Evolutionary conservation across 1,140 invertebrate genomes (phyloP), one percentile per base, ranked within the genome.

Genomic region (Glossosoma conforme): DNA sequence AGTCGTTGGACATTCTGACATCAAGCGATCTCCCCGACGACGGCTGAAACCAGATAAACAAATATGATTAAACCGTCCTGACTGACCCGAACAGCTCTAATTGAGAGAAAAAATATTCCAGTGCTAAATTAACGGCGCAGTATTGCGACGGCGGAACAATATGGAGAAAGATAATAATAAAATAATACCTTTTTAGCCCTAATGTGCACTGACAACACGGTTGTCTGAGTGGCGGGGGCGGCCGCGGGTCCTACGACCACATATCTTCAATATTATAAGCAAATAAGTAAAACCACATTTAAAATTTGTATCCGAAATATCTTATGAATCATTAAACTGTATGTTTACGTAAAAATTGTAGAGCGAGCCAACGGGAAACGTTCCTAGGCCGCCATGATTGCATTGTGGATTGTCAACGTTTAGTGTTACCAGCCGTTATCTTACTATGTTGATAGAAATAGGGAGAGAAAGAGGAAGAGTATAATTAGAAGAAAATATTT

Each of bases 1-100:
- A 89, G 65, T 67, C 66, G 67, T 75, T 70, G 67, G 71, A 73
- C 71, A 75, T 75, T 69, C 70, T 72, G 68, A 74, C 70, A 51
- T 51, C 37, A 36, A 44, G 32, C 18, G 48, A 20, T 24, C 33
- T 43, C 35, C 38, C 46, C 24, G 17, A 44, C 40, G 19, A 44
- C 33, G 37, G 32, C 48, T 51, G 35, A 36, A 51, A 51, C 10
- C 37, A 44, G 43, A 51, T 37, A 51, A 48, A 48, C 46, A 48
- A 48, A 46, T 24, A 22, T 36, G 13, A 17, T 44, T 19, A 11
- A 17, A 19, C 19, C 19, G 19, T 32, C 33, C 10, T 32, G 17
- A 28, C n/a, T 28, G 6, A 28, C 24, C 6, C n/a, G 19, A 18
- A 30, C 11, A 11, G 15, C 28, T 9, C 13, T n/a, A 25, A 20